A percentile compares a stretch with the other conserved stretches of the same genome.
Evolutionary conservation across 2,888 invertebrate species (phyloP).

Genomic region (Quadriops clusia): DNA sequence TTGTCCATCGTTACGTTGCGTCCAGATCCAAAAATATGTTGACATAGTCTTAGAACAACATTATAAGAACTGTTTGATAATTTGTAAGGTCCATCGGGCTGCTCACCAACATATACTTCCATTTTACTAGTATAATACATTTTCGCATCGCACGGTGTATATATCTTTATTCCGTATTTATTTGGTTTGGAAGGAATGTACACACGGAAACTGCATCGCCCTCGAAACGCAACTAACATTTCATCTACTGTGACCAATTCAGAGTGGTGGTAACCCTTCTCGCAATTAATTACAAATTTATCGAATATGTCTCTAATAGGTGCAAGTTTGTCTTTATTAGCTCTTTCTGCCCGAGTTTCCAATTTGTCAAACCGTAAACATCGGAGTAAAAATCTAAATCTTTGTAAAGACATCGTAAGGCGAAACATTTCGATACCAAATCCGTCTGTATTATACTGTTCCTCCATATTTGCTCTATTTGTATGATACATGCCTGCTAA

Average conservation of each 20-base stretch:
- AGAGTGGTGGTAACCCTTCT: slow-evolving; percentile 14
- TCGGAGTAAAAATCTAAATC: slow-evolving; percentile 8
- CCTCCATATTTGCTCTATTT: slow-evolving; percentile 3
- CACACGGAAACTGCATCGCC: slow-evolving; percentile 12
- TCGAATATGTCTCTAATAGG: slow-evolving; percentile 15
- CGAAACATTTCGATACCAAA: slow-evolving; percentile 5
- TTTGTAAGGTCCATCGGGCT: slow-evolving; percentile 7
- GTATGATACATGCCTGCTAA: slow-evolving; percentile 5
- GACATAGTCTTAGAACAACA: slow-evolving; percentile 5
- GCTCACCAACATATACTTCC: slow-evolving; percentile 10
- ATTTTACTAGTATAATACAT: slow-evolving; percentile 6
- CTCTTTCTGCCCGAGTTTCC: slow-evolving; percentile 2
- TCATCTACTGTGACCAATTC: slow-evolving; percentile 21
- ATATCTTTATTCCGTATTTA: slow-evolving; percentile 21
- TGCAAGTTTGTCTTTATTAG: slow-evolving; percentile 5
- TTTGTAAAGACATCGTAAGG: slow-evolving; percentile 5
- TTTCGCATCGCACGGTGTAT: slow-evolving; percentile 7
- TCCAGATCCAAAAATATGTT: slow-evolving; percentile 2
- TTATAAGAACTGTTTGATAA: slow-evolving; percentile 3
- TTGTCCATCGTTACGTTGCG: slow-evolving; percentile 9
- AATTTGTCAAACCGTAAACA: slow-evolving; percentile 8
- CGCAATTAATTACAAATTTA: slow-evolving; percentile 17
- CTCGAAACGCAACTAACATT: slow-evolving; percentile 18
- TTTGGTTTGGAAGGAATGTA: slow-evolving; percentile 20
- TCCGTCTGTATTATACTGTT: slow-evolving; percentile 3